phyloP scores from a whole-genome alignment of 2,888 invertebrate genomes.

The Temnothorax unifasciatus region DNA sequence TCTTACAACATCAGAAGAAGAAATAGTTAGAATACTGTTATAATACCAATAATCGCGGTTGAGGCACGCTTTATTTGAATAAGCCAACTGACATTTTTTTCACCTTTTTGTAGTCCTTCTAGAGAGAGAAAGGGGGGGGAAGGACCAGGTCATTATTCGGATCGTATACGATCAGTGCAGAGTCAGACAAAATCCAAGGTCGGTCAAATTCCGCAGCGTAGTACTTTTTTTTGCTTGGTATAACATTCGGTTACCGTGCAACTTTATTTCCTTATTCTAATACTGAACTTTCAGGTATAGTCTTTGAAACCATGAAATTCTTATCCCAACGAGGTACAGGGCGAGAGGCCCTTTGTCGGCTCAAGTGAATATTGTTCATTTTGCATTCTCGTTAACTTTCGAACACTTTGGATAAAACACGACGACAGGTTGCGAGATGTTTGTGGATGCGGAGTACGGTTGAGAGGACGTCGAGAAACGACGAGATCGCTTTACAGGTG shows the following conservation, averaged over 20 bases:
- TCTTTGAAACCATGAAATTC: too few species aligned
- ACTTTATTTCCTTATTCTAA: not conserved
- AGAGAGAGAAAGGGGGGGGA: not conserved
- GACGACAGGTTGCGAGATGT: not conserved
- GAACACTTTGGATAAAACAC: not conserved
- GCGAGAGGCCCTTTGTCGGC: not conserved
- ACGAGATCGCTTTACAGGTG: not conserved
- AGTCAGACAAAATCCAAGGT: not conserved
- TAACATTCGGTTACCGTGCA: not conserved
- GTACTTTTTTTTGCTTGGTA: not conserved
- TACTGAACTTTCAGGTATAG: too few species aligned
- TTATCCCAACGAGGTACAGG: not conserved
- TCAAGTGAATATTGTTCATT: not conserved
- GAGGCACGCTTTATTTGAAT: not conserved
- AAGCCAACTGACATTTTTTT: not conserved
- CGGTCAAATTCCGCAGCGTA: not conserved
- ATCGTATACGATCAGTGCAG: not conserved
- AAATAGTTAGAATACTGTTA: too few species aligned
- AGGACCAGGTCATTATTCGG: too few species aligned
- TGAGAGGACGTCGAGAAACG: slow-evolving; percentile 10
- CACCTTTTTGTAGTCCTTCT: not conserved
- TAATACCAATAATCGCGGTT: not conserved
- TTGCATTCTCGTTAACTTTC: slow-evolving; percentile 2
- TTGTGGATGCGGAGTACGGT: slow-evolving; percentile 5
- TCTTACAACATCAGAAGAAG: not conserved